Percentiles rank a stretch among this genome's conserved stretches.
Evolutionary conservation across 2,113 vertebrate genomes (phyloP).

Genomic region (Casuarius casuarius): DNA sequence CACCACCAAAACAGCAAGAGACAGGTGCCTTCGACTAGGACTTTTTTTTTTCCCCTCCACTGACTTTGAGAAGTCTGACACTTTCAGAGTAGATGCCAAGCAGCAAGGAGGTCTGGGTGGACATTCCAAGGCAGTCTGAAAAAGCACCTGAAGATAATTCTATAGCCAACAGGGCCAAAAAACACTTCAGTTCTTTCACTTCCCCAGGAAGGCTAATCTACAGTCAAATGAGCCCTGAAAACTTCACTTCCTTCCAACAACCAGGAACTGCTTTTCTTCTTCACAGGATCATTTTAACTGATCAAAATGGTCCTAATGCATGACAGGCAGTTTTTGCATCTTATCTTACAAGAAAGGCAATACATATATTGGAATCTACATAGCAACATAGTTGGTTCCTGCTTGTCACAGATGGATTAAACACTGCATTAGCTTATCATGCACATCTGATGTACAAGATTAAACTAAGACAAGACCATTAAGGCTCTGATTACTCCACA

Average conservation of each 20-base stretch:
- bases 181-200: neutral
- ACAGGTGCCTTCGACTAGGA: neutral
- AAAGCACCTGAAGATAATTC: neutral
- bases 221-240: neutral
- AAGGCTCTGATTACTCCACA: neutral
- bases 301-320: neutral
- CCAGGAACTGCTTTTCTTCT: neutral
- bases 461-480: neutral
- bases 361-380: neutral
- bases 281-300: neutral
- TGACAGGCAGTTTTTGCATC: neutral
- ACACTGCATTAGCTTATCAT: neutral
- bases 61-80: neutral
- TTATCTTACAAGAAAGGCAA: neutral
- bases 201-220: neutral
- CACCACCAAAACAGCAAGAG: neutral
- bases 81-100: neutral
- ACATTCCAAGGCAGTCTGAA: neutral
- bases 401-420: neutral
- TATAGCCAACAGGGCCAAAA: neutral
- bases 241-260: neutral
- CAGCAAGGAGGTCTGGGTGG: neutral
- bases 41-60: neutral
- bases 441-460: neutral
- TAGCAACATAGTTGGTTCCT: neutral